Evolutionary conservation across 2,113 vertebrate genomes (phyloP).

Genomic region (Ginglymostoma cirratum): DNA sequence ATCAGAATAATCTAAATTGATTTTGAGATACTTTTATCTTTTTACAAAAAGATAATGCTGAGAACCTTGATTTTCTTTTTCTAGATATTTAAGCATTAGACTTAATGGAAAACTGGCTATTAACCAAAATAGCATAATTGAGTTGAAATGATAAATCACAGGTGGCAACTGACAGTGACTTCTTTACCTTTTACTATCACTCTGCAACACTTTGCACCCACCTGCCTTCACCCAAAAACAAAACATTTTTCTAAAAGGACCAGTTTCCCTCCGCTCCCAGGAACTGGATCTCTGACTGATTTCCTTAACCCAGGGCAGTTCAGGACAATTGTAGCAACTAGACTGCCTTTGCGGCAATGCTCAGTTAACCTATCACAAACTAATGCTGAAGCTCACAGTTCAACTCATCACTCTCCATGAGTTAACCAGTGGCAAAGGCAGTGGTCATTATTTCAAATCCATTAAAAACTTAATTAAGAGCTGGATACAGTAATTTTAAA

Average conservation of each 20-base stretch:
- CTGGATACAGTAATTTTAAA: not conserved
- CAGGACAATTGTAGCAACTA: not conserved
- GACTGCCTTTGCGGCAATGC: not conserved
- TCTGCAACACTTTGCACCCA: too few species aligned
- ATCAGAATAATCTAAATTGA: not conserved
- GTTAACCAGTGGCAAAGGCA: not conserved
- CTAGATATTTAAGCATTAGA: not conserved
- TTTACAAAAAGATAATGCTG: not conserved
- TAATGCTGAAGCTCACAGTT: not conserved
- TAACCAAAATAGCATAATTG: not conserved
- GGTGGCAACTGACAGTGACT: not conserved
- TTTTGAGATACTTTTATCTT: not conserved
- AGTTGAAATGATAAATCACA: not conserved
- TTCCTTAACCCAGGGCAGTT: not conserved
- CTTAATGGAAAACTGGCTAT: not conserved
- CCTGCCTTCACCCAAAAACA: too few species aligned
- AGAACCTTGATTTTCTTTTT: not conserved
- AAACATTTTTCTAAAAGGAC: not conserved
- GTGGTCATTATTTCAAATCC: constrained; percentile 2
- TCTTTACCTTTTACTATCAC: not conserved
- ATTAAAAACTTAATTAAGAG: not conserved
- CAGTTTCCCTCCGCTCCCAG: not conserved
- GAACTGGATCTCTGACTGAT: not conserved
- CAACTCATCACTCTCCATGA: not conserved
- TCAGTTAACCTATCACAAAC: not conserved